These are phyloP conservation scores for Patella pellucida DNA, from an alignment of 2,888 invertebrate species.

Conservation along the genomic window DNA sequence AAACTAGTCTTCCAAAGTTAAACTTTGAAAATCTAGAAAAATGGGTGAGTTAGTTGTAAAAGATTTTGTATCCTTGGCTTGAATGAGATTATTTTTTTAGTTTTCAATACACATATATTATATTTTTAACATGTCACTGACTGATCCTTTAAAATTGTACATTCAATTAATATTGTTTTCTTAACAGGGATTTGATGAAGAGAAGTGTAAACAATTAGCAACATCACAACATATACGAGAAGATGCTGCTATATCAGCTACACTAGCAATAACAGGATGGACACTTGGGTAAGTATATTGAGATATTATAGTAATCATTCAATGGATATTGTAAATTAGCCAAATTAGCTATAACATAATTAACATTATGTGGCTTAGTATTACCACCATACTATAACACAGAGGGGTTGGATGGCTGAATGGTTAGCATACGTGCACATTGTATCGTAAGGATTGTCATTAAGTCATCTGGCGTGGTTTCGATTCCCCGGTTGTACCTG, in stretches of 20 bases:
- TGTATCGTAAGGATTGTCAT: no score
- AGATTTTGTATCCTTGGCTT: no score
- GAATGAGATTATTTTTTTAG: no score
- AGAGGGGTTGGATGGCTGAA: no score
- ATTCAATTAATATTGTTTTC: not conserved
- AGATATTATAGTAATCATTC: not conserved
- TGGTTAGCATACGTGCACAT: no score
- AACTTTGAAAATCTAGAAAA: slow-evolving; percentile 25
- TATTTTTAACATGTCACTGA: no score
- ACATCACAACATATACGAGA: slow-evolving; percentile 1
- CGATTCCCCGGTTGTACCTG: no score
- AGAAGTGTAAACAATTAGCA: not conserved
- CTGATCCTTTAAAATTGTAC: no score
- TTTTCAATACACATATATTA: no score
- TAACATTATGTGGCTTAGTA: not conserved
- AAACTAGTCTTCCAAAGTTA: slow-evolving; percentile 29
- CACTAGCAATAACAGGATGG: slow-evolving; percentile 53
- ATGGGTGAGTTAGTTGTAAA: slow-evolving; percentile 20
- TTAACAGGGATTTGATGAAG: slow-evolving; percentile 34
- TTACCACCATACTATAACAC: no score
- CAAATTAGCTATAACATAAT: not conserved
- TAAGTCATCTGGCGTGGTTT: no score
- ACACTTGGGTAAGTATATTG: slow-evolving; percentile 35
- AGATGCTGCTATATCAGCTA: slow-evolving; percentile 21
- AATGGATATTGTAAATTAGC: not conserved